phyloP scores from a whole-genome alignment of 1,140 invertebrate genomes.

The Hycleus phaleratus region DNA sequence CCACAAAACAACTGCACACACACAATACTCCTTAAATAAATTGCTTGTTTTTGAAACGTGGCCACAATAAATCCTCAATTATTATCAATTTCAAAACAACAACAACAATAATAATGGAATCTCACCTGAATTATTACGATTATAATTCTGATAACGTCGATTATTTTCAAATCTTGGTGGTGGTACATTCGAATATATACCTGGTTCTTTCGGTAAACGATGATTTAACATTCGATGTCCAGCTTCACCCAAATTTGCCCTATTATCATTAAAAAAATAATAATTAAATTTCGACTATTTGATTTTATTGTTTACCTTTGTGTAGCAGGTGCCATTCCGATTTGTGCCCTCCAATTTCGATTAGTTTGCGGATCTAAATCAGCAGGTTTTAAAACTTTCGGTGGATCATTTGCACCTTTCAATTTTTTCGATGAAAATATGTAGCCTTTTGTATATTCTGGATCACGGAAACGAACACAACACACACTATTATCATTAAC shows the following conservation, averaged over 20 bases:
- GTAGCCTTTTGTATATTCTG: constrained; percentile 64
- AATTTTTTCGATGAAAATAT: constrained; percentile 72
- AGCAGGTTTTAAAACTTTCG: constrained; percentile 70
- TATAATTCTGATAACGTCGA: constrained; percentile 1
- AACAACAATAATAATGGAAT: not conserved
- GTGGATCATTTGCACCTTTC: constrained; percentile 59
- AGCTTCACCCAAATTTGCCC: constrained; percentile 53
- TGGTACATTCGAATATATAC: constrained; percentile 27
- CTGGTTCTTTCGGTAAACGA: constrained; percentile 22
- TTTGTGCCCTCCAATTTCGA: constrained; percentile 62
- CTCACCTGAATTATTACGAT: not conserved
- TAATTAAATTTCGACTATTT: not conserved
- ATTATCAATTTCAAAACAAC: not conserved
- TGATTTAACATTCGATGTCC: constrained; percentile 61
- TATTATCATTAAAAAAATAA: constrained; percentile 23
- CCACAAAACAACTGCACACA: constrained; percentile 19
- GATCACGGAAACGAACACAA: constrained; percentile 75
- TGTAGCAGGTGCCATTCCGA: constrained; percentile 47
- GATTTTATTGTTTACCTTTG: constrained; percentile 24
- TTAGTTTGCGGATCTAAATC: constrained; percentile 62
- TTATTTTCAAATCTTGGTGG: constrained; percentile 21
- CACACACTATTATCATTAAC: constrained; percentile 50
- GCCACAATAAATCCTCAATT: too few relatives aligned
- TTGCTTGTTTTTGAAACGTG: too few relatives aligned
- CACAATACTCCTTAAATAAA: constrained; percentile 2